These are phyloP conservation scores for Drosophila repletoides DNA, from an alignment of 1,140 invertebrate genomes.

Conservation along the genomic window DNA sequence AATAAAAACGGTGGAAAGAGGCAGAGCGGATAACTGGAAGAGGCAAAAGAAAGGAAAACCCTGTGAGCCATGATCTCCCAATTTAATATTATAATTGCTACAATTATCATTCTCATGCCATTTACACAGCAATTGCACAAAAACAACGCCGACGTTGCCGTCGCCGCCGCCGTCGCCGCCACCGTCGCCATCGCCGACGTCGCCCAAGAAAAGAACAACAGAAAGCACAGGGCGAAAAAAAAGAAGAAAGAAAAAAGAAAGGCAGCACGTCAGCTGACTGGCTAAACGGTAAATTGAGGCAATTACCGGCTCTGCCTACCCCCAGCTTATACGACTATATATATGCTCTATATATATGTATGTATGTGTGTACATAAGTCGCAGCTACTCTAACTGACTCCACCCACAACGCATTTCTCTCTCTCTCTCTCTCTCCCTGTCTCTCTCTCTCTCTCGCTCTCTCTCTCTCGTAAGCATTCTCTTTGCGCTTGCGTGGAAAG, in stretches of 20 bases:
- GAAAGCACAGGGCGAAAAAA: conserved; percentile 7
- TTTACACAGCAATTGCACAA: conserved; percentile 81
- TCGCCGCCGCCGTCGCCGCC: background rate
- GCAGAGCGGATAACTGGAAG: background rate
- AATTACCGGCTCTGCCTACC: conserved; percentile 61
- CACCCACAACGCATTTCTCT: conserved; percentile 47
- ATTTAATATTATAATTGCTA: conserved; percentile 83
- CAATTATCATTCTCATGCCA: conserved; percentile 82
- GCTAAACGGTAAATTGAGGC: conserved; percentile 67
- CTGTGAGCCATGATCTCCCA: conserved; percentile 82
- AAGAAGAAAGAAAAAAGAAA: conserved; percentile 16
- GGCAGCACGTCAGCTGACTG: conserved; percentile 50
- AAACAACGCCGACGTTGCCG: conserved; percentile 33
- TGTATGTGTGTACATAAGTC: too few species aligned
- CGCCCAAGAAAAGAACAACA: conserved; percentile 44
- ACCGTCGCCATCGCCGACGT: background rate
- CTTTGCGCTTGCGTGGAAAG: conserved; percentile 49
- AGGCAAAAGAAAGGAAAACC: conserved; percentile 47
- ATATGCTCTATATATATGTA: conserved; percentile 30
- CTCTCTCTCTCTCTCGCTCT: conserved; percentile 1
- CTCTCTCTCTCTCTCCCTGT: conserved; percentile 5
- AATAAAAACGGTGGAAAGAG: conserved; percentile 47
- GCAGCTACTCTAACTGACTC: too few species aligned
- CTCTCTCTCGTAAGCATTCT: conserved; percentile 2
- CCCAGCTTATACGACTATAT: conserved; percentile 1